phyloP scores from a whole-genome alignment of 2,888 invertebrate genomes.

The Apotomis betuletana region DNA sequence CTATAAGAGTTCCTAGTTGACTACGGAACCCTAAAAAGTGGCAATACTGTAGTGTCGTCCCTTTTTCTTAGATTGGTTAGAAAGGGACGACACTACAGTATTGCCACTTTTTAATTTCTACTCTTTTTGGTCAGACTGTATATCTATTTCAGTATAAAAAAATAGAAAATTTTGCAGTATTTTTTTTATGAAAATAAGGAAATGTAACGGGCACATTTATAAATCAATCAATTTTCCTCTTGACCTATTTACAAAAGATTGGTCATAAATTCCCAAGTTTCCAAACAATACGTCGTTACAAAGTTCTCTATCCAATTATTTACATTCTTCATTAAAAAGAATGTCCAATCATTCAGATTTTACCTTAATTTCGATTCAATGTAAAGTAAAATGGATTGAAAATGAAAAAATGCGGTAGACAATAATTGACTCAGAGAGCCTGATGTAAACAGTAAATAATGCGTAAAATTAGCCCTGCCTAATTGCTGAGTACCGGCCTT shows the following conservation, averaged over 20 bases:
- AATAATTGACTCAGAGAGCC: slow-evolving; percentile 51
- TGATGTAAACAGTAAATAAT: slow-evolving; percentile 52
- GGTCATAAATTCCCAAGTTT: slow-evolving; percentile 26
- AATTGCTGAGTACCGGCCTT: slow-evolving; percentile 50
- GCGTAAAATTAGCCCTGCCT: slow-evolving; percentile 56
- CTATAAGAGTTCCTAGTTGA: too few relatives aligned
- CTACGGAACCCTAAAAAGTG: too few relatives aligned
- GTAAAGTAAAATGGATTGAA: slow-evolving; percentile 20
- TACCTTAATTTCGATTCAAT: background rate
- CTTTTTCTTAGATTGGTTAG: too few relatives aligned
- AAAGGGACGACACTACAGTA: too few relatives aligned
- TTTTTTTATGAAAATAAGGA: too few relatives aligned
- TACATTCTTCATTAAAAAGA: background rate
- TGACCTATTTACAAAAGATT: slow-evolving; percentile 13
- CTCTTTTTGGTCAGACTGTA: too few relatives aligned
- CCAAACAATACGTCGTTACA: slow-evolving; percentile 2
- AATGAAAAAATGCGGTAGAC: slow-evolving; percentile 32
- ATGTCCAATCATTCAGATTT: background rate
- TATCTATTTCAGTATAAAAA: too few relatives aligned
- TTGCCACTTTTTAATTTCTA: too few relatives aligned
- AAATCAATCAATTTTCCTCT: slow-evolving; percentile 2
- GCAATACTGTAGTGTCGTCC: too few relatives aligned
- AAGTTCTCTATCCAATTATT: too few relatives aligned
- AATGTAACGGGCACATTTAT: too few relatives aligned
- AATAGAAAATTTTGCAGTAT: too few relatives aligned